Evolutionary conservation across 2,888 invertebrate genomes (phyloP), one percentile per base, ranked within the genome.

Genomic region (Leptopilina drosophilae): DNA sequence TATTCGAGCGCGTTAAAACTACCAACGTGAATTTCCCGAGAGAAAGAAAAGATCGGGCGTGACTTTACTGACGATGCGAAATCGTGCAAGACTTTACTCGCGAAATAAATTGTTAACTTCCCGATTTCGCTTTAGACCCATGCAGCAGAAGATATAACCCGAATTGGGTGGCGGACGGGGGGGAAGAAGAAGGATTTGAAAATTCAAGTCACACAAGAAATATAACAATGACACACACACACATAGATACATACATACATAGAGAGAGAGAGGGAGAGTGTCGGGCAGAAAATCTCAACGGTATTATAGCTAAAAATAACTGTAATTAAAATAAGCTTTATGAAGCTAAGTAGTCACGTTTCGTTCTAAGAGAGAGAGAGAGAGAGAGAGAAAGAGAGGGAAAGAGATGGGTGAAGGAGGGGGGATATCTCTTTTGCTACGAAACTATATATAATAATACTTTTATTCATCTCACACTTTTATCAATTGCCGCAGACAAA

Each of bases 71-170:
- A 81, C 81, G 86, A 86, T 86, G 84, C 42, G 12, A 82, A 84
- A 80, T 64, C 76, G 20, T 26, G 77, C 49, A 77, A 26, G 80
- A 69, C 82, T 78, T 82, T 81, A 64, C 77, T 80, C 82, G 81
- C 85, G 85, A 85, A 86, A 86, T 86, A 86, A 86, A 86, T 86
- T 85, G 86, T 86, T 86, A 86, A 84, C 85, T 84, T 75, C 83
- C 82, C 83, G 86, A 85, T 86, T 86, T 85, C 86, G 81, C 76
- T 64, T 78, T 69, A 69, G 62, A 40, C 73, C 56, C 53, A 53
- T 33, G 33, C 33, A 42, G 42, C 8, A 49, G 49, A 12, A 49
- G 49, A 12, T 49, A 49, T 69, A 69, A 73, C 73, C 11, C 56
- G 73, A 56, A 53, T 76, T 80, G 76, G 62, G 40, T 42, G 64